These are phyloP conservation scores for Brachyptera risi DNA, from an alignment of 2,888 invertebrate genomes.

Conservation along the genomic window DNA sequence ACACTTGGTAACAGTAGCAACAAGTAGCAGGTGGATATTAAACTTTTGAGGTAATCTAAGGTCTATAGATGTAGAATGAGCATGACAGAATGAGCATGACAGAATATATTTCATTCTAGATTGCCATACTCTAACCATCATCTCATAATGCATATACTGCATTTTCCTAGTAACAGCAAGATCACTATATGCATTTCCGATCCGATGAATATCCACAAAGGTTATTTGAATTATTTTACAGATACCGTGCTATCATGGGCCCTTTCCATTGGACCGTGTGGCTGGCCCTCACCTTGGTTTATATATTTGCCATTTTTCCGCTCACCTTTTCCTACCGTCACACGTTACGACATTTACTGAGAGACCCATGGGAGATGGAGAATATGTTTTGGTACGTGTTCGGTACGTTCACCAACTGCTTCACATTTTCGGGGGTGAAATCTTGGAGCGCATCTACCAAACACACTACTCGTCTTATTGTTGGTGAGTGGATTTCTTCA, in stretches of 20 bases:
- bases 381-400: conserved; percentile 88
- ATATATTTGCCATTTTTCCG: conserved; percentile 69
- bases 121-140: no score
- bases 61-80: no score
- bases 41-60: no score
- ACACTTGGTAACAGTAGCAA: no score
- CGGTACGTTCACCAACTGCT: conserved; percentile 78
- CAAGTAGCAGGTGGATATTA: no score
- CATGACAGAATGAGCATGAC: no score
- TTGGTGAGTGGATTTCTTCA: conserved; percentile 55
- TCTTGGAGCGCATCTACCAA: conserved; percentile 69
- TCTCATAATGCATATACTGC: no score
- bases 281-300: conserved; percentile 65
- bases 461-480: conserved; percentile 64
- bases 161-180: no score
- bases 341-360: conserved; percentile 59
- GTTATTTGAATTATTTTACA: no score
- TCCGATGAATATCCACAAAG: no score
- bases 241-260: conserved; percentile 77
- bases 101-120: no score
- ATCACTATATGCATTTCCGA: no score
- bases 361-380: conserved; percentile 67
- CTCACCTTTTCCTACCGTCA: conserved; percentile 69
- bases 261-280: conserved; percentile 81
- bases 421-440: conserved; percentile 59